A percentile compares a stretch with the other conserved stretches of the same genome.
phyloP scores from a whole-genome alignment of 2,113 vertebrate genomes.

The Theristicus caerulescens region DNA sequence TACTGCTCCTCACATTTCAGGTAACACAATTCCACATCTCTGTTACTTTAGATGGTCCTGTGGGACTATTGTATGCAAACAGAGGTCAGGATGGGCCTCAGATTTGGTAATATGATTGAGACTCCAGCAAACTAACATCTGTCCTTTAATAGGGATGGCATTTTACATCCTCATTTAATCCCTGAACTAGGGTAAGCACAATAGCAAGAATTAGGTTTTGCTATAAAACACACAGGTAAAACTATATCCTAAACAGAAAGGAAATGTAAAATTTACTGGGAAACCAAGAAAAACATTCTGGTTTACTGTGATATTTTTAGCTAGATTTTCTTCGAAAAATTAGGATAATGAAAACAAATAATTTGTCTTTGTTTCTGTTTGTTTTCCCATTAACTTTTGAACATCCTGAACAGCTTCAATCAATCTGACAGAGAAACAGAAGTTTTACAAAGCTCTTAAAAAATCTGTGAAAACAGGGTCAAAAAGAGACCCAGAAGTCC shows the following conservation, averaged over 20 bases:
- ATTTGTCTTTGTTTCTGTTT: background rate
- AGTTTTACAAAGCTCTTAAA: background rate
- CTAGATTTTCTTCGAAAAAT: background rate
- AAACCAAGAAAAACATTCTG: background rate
- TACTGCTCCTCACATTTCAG: background rate
- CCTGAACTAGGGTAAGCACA: background rate
- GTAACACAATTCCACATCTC: background rate
- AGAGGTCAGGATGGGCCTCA: background rate
- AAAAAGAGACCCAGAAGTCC: background rate
- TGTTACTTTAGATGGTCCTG: background rate
- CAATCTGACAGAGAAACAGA: background rate
- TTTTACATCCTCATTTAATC: background rate
- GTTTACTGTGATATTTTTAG: background rate
- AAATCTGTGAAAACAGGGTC: background rate
- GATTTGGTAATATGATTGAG: background rate
- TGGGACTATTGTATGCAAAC: background rate
- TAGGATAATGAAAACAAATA: background rate
- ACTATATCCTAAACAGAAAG: background rate
- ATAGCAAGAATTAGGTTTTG: background rate
- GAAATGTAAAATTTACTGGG: background rate
- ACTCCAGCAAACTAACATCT: background rate
- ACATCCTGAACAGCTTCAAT: background rate
- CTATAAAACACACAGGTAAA: background rate
- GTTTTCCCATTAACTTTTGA: background rate
- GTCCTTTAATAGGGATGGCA: background rate